Percentiles rank a stretch among this genome's conserved stretches.
Conservation (phyloP, 2,888 invertebrate species). For the Lagria hirta region DNA sequence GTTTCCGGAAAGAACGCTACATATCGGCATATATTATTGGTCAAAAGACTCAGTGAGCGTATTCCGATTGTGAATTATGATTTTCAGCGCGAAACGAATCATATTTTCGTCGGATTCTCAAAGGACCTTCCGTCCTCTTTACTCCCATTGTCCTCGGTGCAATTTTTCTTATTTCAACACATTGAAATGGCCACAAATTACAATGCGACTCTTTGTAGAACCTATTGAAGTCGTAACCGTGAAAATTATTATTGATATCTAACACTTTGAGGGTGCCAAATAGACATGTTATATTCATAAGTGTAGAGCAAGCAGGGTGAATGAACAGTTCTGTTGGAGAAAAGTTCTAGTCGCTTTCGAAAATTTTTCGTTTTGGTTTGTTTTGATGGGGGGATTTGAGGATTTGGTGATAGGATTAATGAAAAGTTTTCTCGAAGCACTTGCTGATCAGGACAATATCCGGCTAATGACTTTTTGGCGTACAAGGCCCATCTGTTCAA, state of each 20-base stretch:
- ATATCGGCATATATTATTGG: conserved; percentile 54
- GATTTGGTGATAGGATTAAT: too few species aligned
- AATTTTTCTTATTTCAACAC: conserved; percentile 40
- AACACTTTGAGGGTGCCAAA: conserved; percentile 57
- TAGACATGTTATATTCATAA: conserved; percentile 56
- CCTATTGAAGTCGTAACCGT: conserved; percentile 51
- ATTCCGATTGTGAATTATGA: conserved; percentile 55
- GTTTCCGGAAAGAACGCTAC: conserved; percentile 25
- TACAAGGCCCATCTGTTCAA: conserved; percentile 55
- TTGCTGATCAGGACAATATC: conserved; percentile 52
- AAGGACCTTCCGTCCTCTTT: conserved; percentile 43
- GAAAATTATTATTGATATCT: conserved; percentile 55
- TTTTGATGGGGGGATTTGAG: conserved; percentile 3
- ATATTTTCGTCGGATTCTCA: conserved; percentile 54
- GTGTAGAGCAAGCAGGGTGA: conserved; percentile 38
- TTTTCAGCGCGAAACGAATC: conserved; percentile 53
- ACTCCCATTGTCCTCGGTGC: conserved; percentile 25
- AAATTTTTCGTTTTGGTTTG: conserved; percentile 3
- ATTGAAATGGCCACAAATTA: conserved; percentile 50
- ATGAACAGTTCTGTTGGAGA: too few species aligned
- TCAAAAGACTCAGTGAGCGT: conserved; percentile 53
- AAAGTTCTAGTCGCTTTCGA: conserved; percentile 6
- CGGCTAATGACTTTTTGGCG: conserved; percentile 56
- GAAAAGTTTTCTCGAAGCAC: conserved; percentile 46
- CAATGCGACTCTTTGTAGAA: conserved; percentile 43